Conservation (phyloP, 1,140 invertebrate genomes). For the Trinorchestia longiramus region DNA sequence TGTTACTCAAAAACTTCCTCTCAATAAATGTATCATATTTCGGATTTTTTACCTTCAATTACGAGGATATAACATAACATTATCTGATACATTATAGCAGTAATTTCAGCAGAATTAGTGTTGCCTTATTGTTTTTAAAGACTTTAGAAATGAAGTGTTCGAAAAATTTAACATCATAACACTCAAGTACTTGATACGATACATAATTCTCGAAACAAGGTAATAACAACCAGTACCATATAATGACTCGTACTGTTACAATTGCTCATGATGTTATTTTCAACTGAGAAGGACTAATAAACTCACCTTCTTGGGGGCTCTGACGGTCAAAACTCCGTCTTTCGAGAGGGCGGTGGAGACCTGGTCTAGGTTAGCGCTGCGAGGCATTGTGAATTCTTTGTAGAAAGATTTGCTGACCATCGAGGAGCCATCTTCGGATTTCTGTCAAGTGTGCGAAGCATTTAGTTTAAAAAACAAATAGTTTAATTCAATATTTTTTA, state of each 20-base stretch:
- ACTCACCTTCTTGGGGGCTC: conserved; percentile 70
- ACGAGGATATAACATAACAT: too few relatives aligned
- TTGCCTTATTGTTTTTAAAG: too few relatives aligned
- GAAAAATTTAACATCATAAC: not conserved
- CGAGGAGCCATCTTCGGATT: conserved; percentile 81
- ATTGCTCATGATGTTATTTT: not conserved
- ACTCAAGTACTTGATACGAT: not conserved
- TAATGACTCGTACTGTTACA: not conserved
- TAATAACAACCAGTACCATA: not conserved
- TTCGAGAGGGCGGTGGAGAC: conserved; percentile 79
- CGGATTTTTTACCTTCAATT: too few relatives aligned
- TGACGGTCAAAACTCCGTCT: conserved; percentile 80
- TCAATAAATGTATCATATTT: too few relatives aligned
- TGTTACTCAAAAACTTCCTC: too few relatives aligned
- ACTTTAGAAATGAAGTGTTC: too few relatives aligned
- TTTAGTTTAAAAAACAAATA: not conserved
- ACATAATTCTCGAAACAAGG: not conserved
- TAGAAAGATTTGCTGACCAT: conserved; percentile 78
- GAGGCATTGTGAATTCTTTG: conserved; percentile 76
- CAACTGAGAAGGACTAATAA: not conserved
- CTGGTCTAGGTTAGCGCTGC: conserved; percentile 76
- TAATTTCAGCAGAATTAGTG: not conserved
- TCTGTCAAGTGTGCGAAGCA: conserved; percentile 67
- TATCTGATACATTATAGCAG: not conserved
- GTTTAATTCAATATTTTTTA: not conserved